Conservation (phyloP, 2,113 vertebrate species). For the Epinephelus cyanopodus region DNA sequence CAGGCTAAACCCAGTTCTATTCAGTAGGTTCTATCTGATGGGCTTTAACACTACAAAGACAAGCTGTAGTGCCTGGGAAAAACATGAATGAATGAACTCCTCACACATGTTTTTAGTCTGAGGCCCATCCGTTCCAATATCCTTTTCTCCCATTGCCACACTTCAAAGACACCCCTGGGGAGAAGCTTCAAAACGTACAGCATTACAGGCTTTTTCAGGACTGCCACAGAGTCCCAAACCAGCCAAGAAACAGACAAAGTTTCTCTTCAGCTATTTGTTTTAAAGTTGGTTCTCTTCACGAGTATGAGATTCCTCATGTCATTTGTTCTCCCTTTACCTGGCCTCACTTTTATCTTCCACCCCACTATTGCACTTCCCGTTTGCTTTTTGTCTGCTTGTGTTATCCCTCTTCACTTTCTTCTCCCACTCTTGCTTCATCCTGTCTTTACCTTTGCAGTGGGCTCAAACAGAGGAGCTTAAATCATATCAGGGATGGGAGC, state of each 20-base stretch:
- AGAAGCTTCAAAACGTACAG: constrained; percentile 67
- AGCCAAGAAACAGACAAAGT: constrained; percentile 68
- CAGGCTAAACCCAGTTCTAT: not conserved
- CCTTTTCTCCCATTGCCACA: constrained; percentile 45
- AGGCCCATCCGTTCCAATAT: constrained; percentile 50
- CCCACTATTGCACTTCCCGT: constrained; percentile 52
- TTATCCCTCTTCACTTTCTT: constrained; percentile 61
- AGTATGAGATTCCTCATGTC: constrained; percentile 42
- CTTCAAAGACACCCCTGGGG: constrained; percentile 70
- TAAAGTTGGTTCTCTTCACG: constrained; percentile 64
- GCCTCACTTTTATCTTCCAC: constrained; percentile 68
- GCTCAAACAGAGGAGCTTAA: constrained; percentile 66
- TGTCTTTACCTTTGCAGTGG: constrained; percentile 59
- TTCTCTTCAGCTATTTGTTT: constrained; percentile 70
- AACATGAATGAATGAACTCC: constrained; percentile 59
- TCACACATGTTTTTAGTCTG: constrained; percentile 63
- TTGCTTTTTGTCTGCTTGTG: constrained; percentile 53
- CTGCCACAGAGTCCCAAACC: constrained; percentile 62
- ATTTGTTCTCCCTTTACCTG: constrained; percentile 65
- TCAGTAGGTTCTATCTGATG: not conserved
- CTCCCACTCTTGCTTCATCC: constrained; percentile 55
- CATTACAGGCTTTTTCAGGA: constrained; percentile 60
- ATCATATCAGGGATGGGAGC: constrained; percentile 62
- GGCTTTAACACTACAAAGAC: not conserved
- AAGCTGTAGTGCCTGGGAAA: constrained; percentile 15